Conservation (phyloP, 1,140 invertebrate genomes). For the Drosophila mojavensis region DNA sequence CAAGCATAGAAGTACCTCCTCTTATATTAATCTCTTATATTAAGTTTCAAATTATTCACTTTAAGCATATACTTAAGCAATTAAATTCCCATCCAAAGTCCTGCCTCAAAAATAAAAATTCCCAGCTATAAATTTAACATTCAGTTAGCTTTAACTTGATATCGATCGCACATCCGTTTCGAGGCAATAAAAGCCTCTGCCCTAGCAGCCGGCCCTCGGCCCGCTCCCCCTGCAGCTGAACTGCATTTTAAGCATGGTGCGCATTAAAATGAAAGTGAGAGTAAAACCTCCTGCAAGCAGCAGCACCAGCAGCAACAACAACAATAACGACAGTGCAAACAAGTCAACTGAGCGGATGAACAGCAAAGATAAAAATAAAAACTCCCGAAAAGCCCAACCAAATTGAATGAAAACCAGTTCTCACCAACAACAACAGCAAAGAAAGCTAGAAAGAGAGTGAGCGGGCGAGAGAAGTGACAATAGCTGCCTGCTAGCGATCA, state of each 20-base stretch:
- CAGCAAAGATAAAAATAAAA: slow-evolving; percentile 16
- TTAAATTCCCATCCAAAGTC: background rate
- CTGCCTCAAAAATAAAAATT: background rate
- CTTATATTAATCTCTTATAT: too few relatives aligned
- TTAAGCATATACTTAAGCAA: too few relatives aligned
- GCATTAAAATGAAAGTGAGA: slow-evolving; percentile 71
- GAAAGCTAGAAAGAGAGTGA: background rate
- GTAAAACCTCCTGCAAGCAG: slow-evolving; percentile 36
- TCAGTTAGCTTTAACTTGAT: background rate
- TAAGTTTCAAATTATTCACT: too few relatives aligned
- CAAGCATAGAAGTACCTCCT: too few relatives aligned
- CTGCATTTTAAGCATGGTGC: slow-evolving; percentile 13
- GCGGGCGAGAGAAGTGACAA: background rate
- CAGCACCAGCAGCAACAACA: slow-evolving; percentile 24
- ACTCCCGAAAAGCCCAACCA: slow-evolving; percentile 14
- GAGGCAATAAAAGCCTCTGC: slow-evolving; percentile 15
- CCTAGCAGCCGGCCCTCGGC: background rate
- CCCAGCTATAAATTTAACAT: background rate
- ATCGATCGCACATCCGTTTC: slow-evolving; percentile 56
- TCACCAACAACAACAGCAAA: background rate
- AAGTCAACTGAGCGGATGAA: slow-evolving; percentile 19
- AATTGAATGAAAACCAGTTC: slow-evolving; percentile 46
- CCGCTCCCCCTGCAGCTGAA: background rate
- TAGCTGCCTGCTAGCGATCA: background rate
- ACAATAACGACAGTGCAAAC: slow-evolving; percentile 27